These are phyloP conservation scores for Limosa lapponica DNA, from an alignment of 2,797 vertebrate genomes.

Conservation along the genomic window DNA sequence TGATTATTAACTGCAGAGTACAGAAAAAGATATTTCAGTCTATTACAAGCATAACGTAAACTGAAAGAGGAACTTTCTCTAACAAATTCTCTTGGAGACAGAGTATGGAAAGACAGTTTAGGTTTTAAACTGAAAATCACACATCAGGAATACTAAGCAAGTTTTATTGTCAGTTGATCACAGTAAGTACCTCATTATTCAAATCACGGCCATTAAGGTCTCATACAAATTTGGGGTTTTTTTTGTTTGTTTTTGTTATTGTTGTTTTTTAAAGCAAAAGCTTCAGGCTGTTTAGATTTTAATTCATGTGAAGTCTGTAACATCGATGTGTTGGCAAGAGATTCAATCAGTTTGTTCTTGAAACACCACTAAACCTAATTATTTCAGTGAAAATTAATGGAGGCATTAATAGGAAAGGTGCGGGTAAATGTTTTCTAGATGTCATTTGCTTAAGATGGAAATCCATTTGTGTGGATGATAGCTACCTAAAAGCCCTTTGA, in stretches of 20 bases:
- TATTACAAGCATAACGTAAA: not conserved
- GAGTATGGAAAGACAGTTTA: not conserved
- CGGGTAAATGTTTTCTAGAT: conserved; percentile 55
- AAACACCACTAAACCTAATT: conserved; percentile 67
- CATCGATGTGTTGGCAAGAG: conserved; percentile 38
- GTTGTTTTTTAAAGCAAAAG: conserved; percentile 14
- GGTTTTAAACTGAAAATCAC: not conserved
- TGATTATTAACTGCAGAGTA: not conserved
- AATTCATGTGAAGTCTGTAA: conserved; percentile 53
- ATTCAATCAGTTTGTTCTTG: conserved; percentile 56
- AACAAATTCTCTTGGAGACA: not conserved
- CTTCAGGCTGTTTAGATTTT: conserved; percentile 37
- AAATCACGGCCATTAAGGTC: not conserved
- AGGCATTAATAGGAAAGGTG: conserved; percentile 41
- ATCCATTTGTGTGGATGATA: not conserved
- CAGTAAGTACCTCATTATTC: not conserved
- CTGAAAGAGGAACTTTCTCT: not conserved
- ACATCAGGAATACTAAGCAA: not conserved
- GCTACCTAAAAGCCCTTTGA: not conserved
- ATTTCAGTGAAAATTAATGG: conserved; percentile 68
- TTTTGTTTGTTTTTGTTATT: not conserved
- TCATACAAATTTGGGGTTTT: not conserved
- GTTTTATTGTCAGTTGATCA: not conserved
- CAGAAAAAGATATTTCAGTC: not conserved
- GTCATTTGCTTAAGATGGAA: conserved; percentile 48